Evolutionary conservation across 2,113 vertebrate genomes (phyloP).

Genomic region (Ailurus styani): DNA sequence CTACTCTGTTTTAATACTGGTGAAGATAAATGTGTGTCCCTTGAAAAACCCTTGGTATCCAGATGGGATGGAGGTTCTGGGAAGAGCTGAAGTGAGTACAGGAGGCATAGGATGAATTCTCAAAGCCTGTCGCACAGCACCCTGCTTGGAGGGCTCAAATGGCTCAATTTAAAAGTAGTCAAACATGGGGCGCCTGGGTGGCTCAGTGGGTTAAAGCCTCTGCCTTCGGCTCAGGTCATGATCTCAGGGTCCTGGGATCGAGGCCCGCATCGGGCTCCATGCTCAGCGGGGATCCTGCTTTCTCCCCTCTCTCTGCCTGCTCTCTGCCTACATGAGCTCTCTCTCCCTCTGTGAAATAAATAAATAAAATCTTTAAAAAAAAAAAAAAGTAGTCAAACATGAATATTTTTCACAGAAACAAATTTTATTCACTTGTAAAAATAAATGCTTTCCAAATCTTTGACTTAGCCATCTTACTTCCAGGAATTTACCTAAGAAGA

Average conservation of each 20-base stretch:
- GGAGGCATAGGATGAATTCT: too few species aligned
- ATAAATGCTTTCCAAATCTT: background rate
- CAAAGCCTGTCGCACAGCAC: background rate
- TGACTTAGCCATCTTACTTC: background rate
- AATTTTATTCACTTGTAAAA: background rate
- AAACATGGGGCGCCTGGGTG: too few species aligned
- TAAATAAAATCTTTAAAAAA: too few species aligned
- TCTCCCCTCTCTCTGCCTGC: too few species aligned
- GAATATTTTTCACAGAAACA: background rate
- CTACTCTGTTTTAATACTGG: conserved; percentile 19
- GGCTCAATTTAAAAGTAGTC: background rate
- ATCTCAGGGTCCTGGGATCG: too few species aligned
- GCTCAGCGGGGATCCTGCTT: too few species aligned
- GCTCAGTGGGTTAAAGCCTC: too few species aligned
- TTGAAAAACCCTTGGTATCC: background rate
- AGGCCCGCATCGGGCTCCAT: too few species aligned
- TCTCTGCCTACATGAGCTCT: too few species aligned
- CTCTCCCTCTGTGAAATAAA: too few species aligned
- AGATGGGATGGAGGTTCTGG: background rate
- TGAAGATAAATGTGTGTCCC: conserved; percentile 35
- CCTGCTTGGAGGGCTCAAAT: background rate
- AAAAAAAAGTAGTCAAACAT: background rate
- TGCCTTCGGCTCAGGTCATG: too few species aligned
- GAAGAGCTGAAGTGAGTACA: background rate
- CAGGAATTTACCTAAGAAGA: background rate